Evolutionary conservation across 92 coral and sea anemone species (phyloP).

Genomic region (Parazoanthus atlanticus): DNA sequence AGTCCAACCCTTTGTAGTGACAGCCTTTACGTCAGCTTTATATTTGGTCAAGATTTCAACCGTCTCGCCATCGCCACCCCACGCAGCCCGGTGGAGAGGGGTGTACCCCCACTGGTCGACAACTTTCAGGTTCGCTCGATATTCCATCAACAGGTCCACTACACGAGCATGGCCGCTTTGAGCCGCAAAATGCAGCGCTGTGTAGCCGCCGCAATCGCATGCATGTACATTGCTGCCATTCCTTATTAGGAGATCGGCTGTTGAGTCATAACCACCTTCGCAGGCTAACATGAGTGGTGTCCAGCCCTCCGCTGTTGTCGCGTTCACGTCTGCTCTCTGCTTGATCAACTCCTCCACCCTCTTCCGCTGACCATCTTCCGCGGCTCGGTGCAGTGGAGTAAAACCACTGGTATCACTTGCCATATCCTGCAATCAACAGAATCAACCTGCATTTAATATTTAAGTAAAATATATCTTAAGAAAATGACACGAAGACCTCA

Average conservation of each 20-base stretch:
- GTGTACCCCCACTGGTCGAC: constrained; percentile 37
- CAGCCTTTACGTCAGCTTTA: constrained; percentile 26
- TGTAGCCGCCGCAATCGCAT: constrained; percentile 35
- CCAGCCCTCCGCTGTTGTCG: constrained; percentile 29
- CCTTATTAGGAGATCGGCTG: constrained; percentile 37
- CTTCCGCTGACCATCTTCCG: constrained; percentile 38
- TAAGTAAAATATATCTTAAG: too few relatives aligned
- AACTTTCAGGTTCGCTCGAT: constrained; percentile 13
- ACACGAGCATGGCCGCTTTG: constrained; percentile 41
- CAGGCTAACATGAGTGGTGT: constrained; percentile 42
- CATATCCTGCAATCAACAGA: constrained; percentile 13
- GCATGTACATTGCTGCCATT: constrained; percentile 37
- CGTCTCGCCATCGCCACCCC: constrained; percentile 43
- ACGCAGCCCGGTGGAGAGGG: constrained; percentile 31
- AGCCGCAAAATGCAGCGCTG: constrained; percentile 40
- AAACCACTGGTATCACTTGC: constrained; percentile 16
- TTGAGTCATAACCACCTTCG: constrained; percentile 31
- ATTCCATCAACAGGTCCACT: constrained; percentile 23
- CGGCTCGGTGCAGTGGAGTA: constrained; percentile 34
- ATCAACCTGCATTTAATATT: neutral
- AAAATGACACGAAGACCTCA: too few relatives aligned
- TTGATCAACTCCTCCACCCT: constrained; percentile 29
- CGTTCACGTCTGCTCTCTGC: constrained; percentile 36
- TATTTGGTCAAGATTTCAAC: constrained; percentile 20
- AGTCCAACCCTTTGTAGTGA: constrained; percentile 34